Evolutionary conservation across 2,113 vertebrate genomes (phyloP).

Genomic region (Hippocampus comes): DNA sequence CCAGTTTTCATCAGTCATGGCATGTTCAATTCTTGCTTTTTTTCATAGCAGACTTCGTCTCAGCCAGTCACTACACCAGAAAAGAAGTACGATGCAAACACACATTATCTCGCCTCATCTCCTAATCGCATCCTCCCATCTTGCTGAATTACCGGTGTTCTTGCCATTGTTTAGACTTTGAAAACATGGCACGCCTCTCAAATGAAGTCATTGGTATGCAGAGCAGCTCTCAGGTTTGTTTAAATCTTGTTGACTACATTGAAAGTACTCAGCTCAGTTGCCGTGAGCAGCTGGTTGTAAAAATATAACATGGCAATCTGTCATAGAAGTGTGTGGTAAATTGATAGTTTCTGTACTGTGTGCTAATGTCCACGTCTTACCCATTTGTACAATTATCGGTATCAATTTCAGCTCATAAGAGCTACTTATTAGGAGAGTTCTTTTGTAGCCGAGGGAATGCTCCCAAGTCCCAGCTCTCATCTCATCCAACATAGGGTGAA

Average conservation of each 20-base stretch:
- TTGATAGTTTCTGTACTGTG: constrained; percentile 15
- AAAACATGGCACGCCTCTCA: constrained; percentile 1
- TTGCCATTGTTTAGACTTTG: constrained; percentile 7
- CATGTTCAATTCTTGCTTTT: constrained; percentile 5
- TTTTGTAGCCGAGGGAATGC: constrained; percentile 5
- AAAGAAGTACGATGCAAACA: constrained; percentile 36
- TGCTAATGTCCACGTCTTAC: constrained; percentile 7
- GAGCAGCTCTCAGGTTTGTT: constrained; percentile 8
- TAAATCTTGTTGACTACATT: constrained; percentile 21
- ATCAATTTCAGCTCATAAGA: constrained; percentile 9
- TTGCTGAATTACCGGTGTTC: constrained; percentile 5
- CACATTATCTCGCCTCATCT: constrained; percentile 4
- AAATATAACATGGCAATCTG: constrained; percentile 5
- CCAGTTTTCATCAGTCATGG: constrained; percentile 20
- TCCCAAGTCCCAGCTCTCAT: neutral
- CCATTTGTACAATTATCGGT: constrained; percentile 31
- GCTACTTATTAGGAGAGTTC: constrained; percentile 4
- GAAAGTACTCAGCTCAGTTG: constrained; percentile 2
- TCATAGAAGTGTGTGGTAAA: neutral
- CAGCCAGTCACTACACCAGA: constrained; percentile 31
- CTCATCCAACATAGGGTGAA: neutral
- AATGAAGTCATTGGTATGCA: constrained; percentile 6
- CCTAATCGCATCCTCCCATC: constrained; percentile 5
- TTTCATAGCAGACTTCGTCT: constrained; percentile 16
- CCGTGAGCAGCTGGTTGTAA: constrained; percentile 11